Evolutionary conservation across 2,797 vertebrate genomes (phyloP), one percentile per base, ranked within the genome.

Genomic region (Urophycis tenuis): DNA sequence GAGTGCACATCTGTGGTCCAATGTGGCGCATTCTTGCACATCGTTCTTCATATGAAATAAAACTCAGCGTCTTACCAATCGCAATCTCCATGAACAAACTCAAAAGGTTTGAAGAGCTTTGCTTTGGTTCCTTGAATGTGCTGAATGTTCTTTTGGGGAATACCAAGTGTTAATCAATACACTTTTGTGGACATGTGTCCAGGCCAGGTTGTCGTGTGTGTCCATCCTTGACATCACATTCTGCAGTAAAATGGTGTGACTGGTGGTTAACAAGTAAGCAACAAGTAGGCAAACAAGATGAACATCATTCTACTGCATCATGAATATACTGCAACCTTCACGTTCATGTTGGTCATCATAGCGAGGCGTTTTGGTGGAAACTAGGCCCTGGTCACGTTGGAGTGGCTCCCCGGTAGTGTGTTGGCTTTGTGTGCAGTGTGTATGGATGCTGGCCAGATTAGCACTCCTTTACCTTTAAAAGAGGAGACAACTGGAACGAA

Each of bases 381-480:
- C 25, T 11, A 29, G 60, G 60, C 60, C 11, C 14, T 67, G 60
- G n/a, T 67, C 60, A 67, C 60, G 25, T 5, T 67, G 60, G n/a
- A 14, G 60, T 29, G 60, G n/a, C 25, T 3, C 0, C 60, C 60
- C 11, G 60, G 60, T 30, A 29, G n/a, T 67, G 29, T 29, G 60
- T 67, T 12, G 41, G n/a, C 60, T 29, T 25, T 67, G 53, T 60
- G 53, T 60, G 22, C 53, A 60, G 53, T 60, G 53, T 60, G 53
- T 25, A 60, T 25, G n/a, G 53, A 60, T n/a, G 49, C 49, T 53
- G 49, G 29, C 9, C 81, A 83, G 83, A n/a, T n/a, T n/a, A n/a
- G n/a, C n/a, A n/a, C n/a, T n/a, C n/a, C n/a, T 80, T 78, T 84
- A 78, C 84, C 84, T 90, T 86, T 75, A 78, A 78, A 60, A 72